Evolutionary conservation across 2,888 invertebrate species (phyloP), one percentile per base, ranked within the genome.

Genomic region (Apodemia hepburni): DNA sequence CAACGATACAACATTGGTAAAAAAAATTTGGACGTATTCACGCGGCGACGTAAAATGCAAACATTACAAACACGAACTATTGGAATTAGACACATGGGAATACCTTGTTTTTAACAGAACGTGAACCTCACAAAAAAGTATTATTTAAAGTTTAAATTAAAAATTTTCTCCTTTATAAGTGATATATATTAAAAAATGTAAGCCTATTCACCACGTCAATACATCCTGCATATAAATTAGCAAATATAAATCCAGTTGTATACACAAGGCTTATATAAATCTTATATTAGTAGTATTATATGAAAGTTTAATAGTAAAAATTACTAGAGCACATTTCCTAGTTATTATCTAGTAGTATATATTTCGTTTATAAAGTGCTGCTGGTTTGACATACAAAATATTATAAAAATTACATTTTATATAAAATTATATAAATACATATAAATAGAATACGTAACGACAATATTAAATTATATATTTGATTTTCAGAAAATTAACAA

Each of bases 171-270:
- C 22, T 22, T 22, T 17, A 22, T 22, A 22, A 22, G 22, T 22
- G 22, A 22, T 22, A 2, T 22, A 22, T 22, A 45, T 45, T 7
- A n/a, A n/a, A 45, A 9, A 35, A 35, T 27, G 15, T 27, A 54
- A 54, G 15, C 2, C 27, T 54, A 27, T 54, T 54, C 54, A 12
- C 27, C 54, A 27, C 22, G 54, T 29, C 15, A 15, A 54, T 27
- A 5, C 27, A 27, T 12, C 54, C 27, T 15, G 12, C 11, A 15
- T 54, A 54, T 54, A 54, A 54, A 54, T 54, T 54, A 54, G 54
- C 54, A 54, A 54, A 54, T 54, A 54, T 54, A 54, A 54, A 54
- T 54, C 27, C 27, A 54, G 51, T 54, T 54, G 51, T 54, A 22
- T 54, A 22, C 51, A 54, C 51, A 54, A 54, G 22, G 51, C 22